Base-by-base conservation (phyloP, 2,797 vertebrate species). In the Sebastolobus alascanus region DNA sequence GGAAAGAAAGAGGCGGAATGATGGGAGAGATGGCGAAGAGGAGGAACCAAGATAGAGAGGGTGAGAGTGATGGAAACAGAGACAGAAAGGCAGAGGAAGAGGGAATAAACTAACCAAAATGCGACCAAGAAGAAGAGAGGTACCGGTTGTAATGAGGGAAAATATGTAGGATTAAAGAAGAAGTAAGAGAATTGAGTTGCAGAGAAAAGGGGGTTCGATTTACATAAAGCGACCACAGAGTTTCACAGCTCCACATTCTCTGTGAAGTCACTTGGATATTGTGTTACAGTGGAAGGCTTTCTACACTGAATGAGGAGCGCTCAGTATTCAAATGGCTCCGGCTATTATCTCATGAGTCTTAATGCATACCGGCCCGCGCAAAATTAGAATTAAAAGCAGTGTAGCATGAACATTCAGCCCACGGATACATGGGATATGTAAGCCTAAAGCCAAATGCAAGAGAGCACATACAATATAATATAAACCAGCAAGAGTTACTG, bases 341-440 rank as follows among this genome's bases (percentile, higher is more conserved):
- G 38, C 35, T 60, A 22, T 58, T 43, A 79, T 76, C 50, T 77
- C 46, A 29, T 14, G 12, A 65, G 56, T 55, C 54, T 61, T 58
- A 75, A 72, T 67, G 58, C 31, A 70, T 12, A 56, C 27, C 3
- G 1, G 70, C 18, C 20, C 1, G 18, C 10, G 16, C 37, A 58
- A 68, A 72, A 73, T 74, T 66, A 4, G 33, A 76, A 82, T 68
- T 14, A 77, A 67, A 73, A 77, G 64, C 55, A 27, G 56, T 55
- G 20, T 54, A 59, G 78, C 58, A 71, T 72, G 27, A 72, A 88
- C 54, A 69, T 61, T 71, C 46, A 67, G 58, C n/a, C 75, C 54
- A 67, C 14, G 67, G 64, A 22, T 66, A 43, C 29, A 59, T 29
- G 20, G 5, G 14, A 67, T 77, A 77, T 70, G 43, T 27, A 66